Evolutionary conservation across 2,113 vertebrate genomes (phyloP), one percentile per base, ranked within the genome.

Genomic region (Paramormyrops kingsleyae): DNA sequence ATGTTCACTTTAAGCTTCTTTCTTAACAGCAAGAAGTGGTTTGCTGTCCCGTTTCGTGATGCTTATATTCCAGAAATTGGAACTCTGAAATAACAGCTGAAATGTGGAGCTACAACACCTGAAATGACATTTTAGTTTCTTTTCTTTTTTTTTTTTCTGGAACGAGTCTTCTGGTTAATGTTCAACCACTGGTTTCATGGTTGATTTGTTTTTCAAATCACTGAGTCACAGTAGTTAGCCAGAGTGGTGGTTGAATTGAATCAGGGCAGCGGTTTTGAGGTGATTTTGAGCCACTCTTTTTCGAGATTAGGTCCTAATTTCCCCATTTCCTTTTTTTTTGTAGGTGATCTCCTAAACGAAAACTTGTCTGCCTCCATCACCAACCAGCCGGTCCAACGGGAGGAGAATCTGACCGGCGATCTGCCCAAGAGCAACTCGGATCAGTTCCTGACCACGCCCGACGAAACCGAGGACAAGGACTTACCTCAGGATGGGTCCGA

Each of bases 391-490:
- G 24, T 91, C 52, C 95, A 95, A 83, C 93, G 94, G 31, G 95
- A 95, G 85, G 97, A 97, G 90, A 96, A 87, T 47, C n/a, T 94
- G 0, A 89, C 93, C 0, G 96, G 97, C 1, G 89, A 95, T 6
- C 94, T 99, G 59, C 96, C 98, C 31, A 97, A 96, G n/a, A 99
- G 97, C 92, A 96, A 93, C 92, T 97, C 98, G 0, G 98, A 99
- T 93, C 96, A 97, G 90, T 99, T 99, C 92, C 96, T 99, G 92
- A 99, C 97, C 1, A 99, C 98, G 8, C 98, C 98, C 0, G 98
- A 99, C 17, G 97, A 92, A 31, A 90, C 95, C 0, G 98, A 97
- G 27, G 98, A 99, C 87, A 98, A 99, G 88, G 97, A 97, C 93
- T 93, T 97, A 83, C 94, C 94, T 2, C 97, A 98, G 93, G 98